These are phyloP conservation scores for Ranitomeya imitator DNA, from an alignment of 2,113 vertebrate species.

Conservation along the genomic window DNA sequence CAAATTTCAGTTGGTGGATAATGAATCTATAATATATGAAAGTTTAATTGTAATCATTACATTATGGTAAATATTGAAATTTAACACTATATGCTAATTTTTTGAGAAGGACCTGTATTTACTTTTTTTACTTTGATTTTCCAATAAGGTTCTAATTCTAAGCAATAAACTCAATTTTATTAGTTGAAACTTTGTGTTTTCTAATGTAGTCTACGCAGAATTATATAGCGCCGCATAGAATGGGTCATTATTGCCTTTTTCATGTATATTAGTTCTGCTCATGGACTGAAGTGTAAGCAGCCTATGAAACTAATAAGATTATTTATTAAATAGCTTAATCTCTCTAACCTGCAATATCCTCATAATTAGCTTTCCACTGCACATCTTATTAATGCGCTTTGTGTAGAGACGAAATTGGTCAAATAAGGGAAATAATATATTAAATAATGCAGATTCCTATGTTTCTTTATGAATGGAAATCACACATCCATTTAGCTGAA, in stretches of 20 bases:
- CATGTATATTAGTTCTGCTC: not conserved
- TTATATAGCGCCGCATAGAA: not conserved
- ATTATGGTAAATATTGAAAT: too few species aligned
- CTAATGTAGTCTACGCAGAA: not conserved
- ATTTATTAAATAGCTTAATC: slow-evolving; percentile 49
- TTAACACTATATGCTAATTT: too few species aligned
- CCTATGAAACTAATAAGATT: slow-evolving; percentile 36
- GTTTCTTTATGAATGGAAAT: slow-evolving; percentile 11
- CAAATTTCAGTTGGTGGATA: too few species aligned
- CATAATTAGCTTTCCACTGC: slow-evolving; percentile 29
- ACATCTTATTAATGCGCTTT: slow-evolving; percentile 16
- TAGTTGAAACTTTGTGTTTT: not conserved
- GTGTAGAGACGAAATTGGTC: not conserved
- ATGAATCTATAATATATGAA: too few species aligned
- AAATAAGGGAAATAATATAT: slow-evolving; percentile 26
- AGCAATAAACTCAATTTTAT: not conserved
- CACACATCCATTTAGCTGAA: slow-evolving; percentile 25
- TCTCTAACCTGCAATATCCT: slow-evolving; percentile 26
- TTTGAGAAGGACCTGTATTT: too few species aligned
- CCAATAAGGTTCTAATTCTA: not conserved
- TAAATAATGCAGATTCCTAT: not conserved
- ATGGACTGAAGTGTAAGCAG: slow-evolving; percentile 9
- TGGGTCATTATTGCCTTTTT: slow-evolving; percentile 17
- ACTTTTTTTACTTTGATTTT: not conserved
- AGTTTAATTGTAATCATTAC: too few species aligned